phyloP scores from a whole-genome alignment of 2,888 invertebrate species.

The Oxyteleia sp. region DNA sequence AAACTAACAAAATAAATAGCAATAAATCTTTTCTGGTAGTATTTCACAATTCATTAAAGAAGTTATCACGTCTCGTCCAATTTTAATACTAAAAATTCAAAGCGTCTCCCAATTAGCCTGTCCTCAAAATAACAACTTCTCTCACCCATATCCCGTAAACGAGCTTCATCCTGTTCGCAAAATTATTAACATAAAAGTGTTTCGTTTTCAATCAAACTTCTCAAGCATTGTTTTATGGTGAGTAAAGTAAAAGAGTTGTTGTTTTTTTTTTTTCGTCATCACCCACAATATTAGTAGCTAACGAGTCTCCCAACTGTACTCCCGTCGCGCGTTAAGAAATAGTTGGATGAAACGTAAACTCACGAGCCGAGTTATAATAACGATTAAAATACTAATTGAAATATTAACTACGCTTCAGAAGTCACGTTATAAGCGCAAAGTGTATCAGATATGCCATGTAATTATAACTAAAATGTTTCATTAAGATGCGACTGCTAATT shows the following conservation, averaged over 20 bases:
- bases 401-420: slow-evolving; percentile 64
- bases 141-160: background rate
- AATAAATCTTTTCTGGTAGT: no score
- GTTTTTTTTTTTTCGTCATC: slow-evolving; percentile 11
- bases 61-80: no score
- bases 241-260: background rate
- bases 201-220: slow-evolving; percentile 42
- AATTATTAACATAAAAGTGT: slow-evolving; percentile 19
- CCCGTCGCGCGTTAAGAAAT: slow-evolving; percentile 23
- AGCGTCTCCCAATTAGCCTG: background rate
- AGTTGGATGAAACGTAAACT: slow-evolving; percentile 46
- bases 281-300: slow-evolving; percentile 23
- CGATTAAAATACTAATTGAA: slow-evolving; percentile 68
- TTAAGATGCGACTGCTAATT: slow-evolving; percentile 60
- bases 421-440: slow-evolving; percentile 55
- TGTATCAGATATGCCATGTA: slow-evolving; percentile 59
- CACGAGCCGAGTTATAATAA: slow-evolving; percentile 56
- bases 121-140: background rate
- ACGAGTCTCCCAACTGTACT: slow-evolving; percentile 12
- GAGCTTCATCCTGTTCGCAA: background rate
- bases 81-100: no score
- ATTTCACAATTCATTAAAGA: no score
- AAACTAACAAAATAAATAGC: no score
- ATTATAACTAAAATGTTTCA: slow-evolving; percentile 67
- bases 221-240: slow-evolving; percentile 4